phyloP scores from a whole-genome alignment of 1,140 invertebrate species.

The Danaus melanippus region DNA sequence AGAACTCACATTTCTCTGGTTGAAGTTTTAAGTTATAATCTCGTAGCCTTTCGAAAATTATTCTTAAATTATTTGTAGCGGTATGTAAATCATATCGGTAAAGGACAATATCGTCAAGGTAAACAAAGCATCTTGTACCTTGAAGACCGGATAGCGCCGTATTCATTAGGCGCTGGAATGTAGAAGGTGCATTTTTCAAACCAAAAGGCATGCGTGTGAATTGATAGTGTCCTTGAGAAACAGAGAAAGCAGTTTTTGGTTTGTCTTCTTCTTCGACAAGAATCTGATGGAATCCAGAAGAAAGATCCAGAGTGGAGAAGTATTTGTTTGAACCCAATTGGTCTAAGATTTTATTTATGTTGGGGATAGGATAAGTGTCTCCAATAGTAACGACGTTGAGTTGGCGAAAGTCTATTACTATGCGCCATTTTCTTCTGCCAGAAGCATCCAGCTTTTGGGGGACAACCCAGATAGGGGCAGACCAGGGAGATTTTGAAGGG shows the following conservation, averaged over 20 bases:
- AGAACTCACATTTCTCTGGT: no score
- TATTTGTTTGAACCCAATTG: conserved; percentile 9
- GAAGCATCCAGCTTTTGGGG: conserved; percentile 2
- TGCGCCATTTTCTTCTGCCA: neutral
- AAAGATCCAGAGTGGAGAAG: conserved; percentile 6
- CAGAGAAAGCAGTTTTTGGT: conserved; percentile 1
- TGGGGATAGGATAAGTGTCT: conserved; percentile 6
- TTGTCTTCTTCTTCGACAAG: neutral
- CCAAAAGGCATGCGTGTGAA: conserved; percentile 9
- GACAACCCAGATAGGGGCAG: no score
- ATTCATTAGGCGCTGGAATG: conserved; percentile 5
- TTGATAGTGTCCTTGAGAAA: conserved; percentile 3
- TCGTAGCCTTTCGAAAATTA: neutral
- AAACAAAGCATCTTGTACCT: conserved; percentile 3
- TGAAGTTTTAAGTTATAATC: conserved; percentile 6
- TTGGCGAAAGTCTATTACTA: conserved; percentile 2
- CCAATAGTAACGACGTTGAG: conserved; percentile 7
- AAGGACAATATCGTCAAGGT: conserved; percentile 4
- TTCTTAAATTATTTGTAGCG: neutral
- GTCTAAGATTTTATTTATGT: conserved; percentile 8
- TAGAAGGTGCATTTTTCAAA: conserved; percentile 1
- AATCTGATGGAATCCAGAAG: conserved; percentile 11
- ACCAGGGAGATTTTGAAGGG: no score
- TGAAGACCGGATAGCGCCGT: conserved; percentile 4
- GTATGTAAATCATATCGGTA: conserved; percentile 2